phyloP scores from a whole-genome alignment of 2,113 vertebrate species.

The Pelmatolapia mariae region DNA sequence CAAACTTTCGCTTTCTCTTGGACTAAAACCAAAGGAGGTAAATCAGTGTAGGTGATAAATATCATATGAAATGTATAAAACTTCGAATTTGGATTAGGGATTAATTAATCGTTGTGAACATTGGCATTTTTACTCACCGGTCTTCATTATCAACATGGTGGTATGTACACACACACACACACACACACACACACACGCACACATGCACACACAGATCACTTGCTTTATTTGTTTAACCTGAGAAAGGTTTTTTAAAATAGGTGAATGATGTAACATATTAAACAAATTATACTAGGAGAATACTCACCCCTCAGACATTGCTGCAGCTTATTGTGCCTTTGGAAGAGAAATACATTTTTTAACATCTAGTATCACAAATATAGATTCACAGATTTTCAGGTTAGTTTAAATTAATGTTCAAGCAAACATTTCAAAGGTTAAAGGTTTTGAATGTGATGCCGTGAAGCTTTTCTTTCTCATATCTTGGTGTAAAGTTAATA shows the following conservation, averaged over 20 bases:
- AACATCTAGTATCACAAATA: not conserved
- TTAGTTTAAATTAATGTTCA: not conserved
- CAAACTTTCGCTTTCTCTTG: slow-evolving; percentile 68
- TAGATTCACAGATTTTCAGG: not conserved
- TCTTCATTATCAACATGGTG: slow-evolving; percentile 16
- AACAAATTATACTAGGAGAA: not conserved
- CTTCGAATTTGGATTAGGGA: not conserved
- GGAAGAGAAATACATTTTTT: not conserved
- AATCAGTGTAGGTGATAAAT: not conserved
- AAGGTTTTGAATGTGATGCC: not conserved
- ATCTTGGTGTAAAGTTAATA: not conserved
- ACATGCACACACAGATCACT: not conserved
- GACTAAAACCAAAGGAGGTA: not conserved
- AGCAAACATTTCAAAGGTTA: not conserved
- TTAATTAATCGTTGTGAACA: not conserved
- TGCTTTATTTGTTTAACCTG: not conserved
- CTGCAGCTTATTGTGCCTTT: slow-evolving; percentile 21
- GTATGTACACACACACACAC: not conserved
- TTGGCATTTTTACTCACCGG: slow-evolving; percentile 34
- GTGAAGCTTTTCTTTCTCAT: not conserved
- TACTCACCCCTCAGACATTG: slow-evolving; percentile 75
- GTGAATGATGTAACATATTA: not conserved
- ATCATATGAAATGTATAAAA: not conserved
- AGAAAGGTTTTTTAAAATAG: not conserved
- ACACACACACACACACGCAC: not conserved